Evolutionary conservation across 30 jellyfish, hydroid and myxozoan genomes (phyloP).

Genomic region (Catostylus mosaicus): DNA sequence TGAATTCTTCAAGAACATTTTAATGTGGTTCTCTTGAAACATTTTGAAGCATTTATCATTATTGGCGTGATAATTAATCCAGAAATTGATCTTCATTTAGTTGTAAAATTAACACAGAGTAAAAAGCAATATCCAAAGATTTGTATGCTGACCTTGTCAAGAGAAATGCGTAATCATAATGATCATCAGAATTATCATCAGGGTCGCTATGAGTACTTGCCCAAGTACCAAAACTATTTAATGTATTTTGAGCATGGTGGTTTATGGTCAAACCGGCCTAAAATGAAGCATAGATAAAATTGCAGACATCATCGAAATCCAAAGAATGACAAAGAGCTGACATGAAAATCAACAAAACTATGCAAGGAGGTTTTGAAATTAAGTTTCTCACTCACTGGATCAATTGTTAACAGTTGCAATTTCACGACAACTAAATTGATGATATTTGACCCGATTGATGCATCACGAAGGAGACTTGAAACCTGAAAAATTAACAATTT

Average conservation of each 20-base stretch:
- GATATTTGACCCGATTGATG: slow-evolving; percentile 85
- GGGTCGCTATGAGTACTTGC: slow-evolving; percentile 93
- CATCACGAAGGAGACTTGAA: slow-evolving; percentile 86
- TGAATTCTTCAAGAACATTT: no score
- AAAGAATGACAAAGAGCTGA: no score
- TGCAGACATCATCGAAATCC: no score
- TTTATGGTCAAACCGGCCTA: slow-evolving; percentile 94
- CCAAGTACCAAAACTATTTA: slow-evolving; percentile 92
- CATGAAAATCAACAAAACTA: no score
- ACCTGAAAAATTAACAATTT: slow-evolving; percentile 42
- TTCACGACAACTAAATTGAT: slow-evolving; percentile 82
- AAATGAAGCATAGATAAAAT: not conserved
- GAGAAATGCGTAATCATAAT: slow-evolving; percentile 93
- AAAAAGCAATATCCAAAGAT: not conserved
- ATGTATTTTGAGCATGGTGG: slow-evolving; percentile 95
- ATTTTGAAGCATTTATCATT: no score
- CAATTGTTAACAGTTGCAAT: slow-evolving; percentile 84
- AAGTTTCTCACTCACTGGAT: slow-evolving; percentile 85
- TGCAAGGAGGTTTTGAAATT: no score
- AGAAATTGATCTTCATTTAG: no score
- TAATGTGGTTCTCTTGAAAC: no score
- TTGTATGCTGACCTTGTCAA: slow-evolving; percentile 78
- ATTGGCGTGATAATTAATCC: no score
- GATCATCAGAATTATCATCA: slow-evolving; percentile 98
- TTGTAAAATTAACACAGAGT: not conserved